Evolutionary conservation across 2,797 vertebrate species (phyloP).

Genomic region (Melanogrammus aeglefinus): DNA sequence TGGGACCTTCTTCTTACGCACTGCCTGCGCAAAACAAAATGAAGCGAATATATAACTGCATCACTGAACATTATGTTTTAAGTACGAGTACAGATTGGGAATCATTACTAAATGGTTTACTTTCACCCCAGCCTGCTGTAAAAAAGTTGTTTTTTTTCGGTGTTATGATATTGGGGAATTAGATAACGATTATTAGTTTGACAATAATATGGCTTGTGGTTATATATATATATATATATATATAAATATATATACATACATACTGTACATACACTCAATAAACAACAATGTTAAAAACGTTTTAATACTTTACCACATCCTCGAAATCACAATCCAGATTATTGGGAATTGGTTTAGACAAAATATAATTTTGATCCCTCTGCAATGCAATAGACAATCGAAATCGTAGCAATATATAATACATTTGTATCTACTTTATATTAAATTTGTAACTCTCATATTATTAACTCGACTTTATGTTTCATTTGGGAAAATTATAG

Average conservation of each 20-base stretch:
- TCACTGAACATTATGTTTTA: neutral
- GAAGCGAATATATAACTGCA: neutral
- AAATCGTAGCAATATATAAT: neutral
- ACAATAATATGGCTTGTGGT: neutral
- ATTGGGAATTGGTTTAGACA: constrained; percentile 71
- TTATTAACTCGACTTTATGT: neutral
- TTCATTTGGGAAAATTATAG: neutral
- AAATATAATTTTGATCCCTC: constrained; percentile 78
- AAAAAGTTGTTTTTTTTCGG: neutral
- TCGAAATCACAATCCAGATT: constrained; percentile 61
- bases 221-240: neutral
- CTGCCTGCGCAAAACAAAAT: constrained; percentile 46
- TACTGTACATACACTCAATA: no score
- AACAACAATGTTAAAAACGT: neutral
- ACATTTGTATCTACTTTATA: neutral
- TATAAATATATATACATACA: no score
- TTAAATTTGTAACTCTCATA: neutral
- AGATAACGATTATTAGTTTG: neutral
- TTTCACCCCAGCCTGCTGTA: neutral
- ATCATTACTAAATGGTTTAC: neutral
- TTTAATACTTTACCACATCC: constrained; percentile 75
- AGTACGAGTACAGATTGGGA: neutral
- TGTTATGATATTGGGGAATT: neutral
- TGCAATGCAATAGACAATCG: constrained; percentile 47
- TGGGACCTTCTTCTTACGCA: constrained; percentile 55